Base-by-base conservation (phyloP, 53 echinoderm and acorn worm genomes). In the Pentamera pediparva region DNA sequence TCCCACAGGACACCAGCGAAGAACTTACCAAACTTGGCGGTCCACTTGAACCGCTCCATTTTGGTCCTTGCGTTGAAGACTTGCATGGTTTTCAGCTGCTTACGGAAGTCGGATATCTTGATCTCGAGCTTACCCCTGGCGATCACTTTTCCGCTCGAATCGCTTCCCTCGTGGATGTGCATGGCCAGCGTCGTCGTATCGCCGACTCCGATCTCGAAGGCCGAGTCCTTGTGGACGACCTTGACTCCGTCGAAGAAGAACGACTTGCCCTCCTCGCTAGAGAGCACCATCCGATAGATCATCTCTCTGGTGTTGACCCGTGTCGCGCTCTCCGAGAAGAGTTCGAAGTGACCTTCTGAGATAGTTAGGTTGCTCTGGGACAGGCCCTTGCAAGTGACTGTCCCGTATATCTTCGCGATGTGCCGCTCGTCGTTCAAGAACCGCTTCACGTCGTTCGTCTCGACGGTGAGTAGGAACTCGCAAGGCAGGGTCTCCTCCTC, bases 201-300 rank as follows among this genome's bases (percentile, higher is more conserved):
- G 0, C 77, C 70, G 17, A 86, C 27, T 10, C 86, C 86, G 11
- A 86, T 61, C 36, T 86, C 86, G 27, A 86, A 70, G 5, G 87
- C 87, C 3, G 87, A 70, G 37, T 87, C 87, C 52, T 87, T 87
- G 51, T 78, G 82, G 1, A 87, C 87, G 10, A 59, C 52, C 49
- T 87, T 87, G 37, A 87, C 64, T 9, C 87, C 87, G 9, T 78
- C 51, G 37, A 87, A 82, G 29, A 27, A 59, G 47, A 53, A 87
- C 10, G 37, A 60, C 22, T 82, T 35, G 0, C 87, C 87, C 35
- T 82, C 78, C 25, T 43, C 50, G 39, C 76, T 69, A 2, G 78
- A 77, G 12, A 87, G 40, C 19, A 77, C 82, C 87, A 87, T 87
- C n/a, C 76, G 77, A 71, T 87, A 87, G 37, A 87, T 33, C 82